Evolutionary conservation across 2,797 vertebrate genomes (phyloP).

Genomic region (Pipistrellus kuhlii): DNA sequence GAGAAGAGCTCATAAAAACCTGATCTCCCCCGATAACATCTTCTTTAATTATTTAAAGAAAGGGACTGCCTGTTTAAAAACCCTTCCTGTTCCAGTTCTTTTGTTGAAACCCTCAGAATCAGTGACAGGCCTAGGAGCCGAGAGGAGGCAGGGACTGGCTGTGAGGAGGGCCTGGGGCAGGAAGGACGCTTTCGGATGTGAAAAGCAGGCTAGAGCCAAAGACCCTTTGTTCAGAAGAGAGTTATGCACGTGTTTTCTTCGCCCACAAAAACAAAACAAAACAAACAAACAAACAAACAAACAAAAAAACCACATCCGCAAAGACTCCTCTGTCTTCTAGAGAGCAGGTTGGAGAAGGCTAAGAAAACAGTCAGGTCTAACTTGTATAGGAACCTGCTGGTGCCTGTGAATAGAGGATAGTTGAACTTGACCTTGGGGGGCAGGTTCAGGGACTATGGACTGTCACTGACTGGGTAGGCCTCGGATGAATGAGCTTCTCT

Average conservation of each 20-base stretch:
- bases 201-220: background rate
- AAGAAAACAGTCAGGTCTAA: background rate
- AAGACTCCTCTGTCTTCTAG: background rate
- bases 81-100: conserved; percentile 79
- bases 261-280: background rate
- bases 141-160: background rate
- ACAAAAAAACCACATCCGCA: background rate
- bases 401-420: background rate
- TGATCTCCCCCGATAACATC: conserved; percentile 76
- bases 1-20: conserved; percentile 76
- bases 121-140: background rate
- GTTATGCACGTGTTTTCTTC: background rate
- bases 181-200: background rate
- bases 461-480: background rate
- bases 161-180: background rate
- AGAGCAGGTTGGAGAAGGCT: background rate
- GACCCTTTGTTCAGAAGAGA: background rate
- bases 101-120: conserved; percentile 64
- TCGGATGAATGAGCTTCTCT: background rate
- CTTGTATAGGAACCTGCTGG: background rate
- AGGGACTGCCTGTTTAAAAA: conserved; percentile 72
- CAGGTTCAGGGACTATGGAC: background rate
- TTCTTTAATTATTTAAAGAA: conserved; percentile 83
- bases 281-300: background rate
- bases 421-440: background rate